Percentiles rank a stretch among this genome's conserved stretches.
Conservation (phyloP, 2,797 vertebrate genomes). For the Clarias fuscus region DNA sequence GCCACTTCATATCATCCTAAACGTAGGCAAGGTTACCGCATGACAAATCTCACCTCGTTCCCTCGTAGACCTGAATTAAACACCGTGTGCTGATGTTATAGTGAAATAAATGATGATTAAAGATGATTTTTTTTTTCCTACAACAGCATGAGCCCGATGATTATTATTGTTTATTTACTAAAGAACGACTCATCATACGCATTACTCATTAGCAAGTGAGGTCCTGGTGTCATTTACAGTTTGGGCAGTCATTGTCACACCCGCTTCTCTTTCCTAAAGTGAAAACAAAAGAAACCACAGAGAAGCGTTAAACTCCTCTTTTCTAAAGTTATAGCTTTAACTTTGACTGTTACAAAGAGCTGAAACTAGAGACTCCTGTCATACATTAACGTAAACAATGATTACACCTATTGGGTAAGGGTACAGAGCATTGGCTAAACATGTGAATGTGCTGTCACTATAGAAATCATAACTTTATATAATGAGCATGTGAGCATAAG, state of each 20-base stretch:
- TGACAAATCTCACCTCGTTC: background rate
- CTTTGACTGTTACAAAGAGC: background rate
- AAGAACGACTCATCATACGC: background rate
- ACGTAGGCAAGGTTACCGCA: background rate
- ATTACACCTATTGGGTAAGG: background rate
- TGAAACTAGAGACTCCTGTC: background rate
- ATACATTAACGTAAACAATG: background rate
- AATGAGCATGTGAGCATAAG: background rate
- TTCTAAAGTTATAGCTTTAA: background rate
- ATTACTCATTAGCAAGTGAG: background rate
- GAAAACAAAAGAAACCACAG: background rate
- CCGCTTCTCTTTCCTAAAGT: background rate
- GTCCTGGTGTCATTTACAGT: background rate
- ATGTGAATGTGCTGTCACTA: background rate
- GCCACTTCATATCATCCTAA: constrained; percentile 38
- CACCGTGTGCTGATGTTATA: background rate
- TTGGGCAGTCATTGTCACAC: background rate
- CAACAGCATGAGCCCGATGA: background rate
- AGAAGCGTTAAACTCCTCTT: background rate
- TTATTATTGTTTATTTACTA: background rate
- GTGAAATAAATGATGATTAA: background rate
- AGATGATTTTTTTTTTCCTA: no score
- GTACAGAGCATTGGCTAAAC: background rate
- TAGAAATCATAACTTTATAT: background rate
- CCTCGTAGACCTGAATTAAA: background rate